Base-by-base conservation (phyloP, 2,888 invertebrate species). In the Lymantria monacha region DNA sequence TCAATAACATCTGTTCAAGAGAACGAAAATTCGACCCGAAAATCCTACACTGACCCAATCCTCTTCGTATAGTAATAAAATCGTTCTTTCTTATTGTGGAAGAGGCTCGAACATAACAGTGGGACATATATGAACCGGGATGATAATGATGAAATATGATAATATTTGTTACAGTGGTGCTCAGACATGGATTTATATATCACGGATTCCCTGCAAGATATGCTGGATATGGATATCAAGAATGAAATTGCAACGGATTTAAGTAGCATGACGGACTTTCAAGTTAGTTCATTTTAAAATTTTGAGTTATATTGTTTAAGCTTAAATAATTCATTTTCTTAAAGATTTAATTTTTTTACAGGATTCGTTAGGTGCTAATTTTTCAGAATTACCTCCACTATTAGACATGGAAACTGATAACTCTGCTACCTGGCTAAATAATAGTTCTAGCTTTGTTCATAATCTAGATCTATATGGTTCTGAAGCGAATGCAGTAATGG, bases 211-310 rank as follows among this genome's bases (percentile, higher is more conserved):
- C 93, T 97, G 73, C 96, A 97, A 82, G 97, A 97, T 76, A 96
- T 97, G 95, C 93, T 97, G 61, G 97, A 97, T 76, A 95, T 96
- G 82, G 97, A 97, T 78, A 96, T 97, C 58, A 96, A 96, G 78
- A 94, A 95, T 63, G 97, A 97, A 85, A 96, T 96, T 68, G 97
- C 96, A 58, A 95, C 95, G 49, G 94, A 96, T 52, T 93, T 96
- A 44, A 95, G 95, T 55, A 94, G 95, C 56, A 93, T 93, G 60
- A 94, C 94, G 72, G 94, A 94, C 71, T 93, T 95, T 74, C 90
- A 93, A 51, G 92, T 92, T 61, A 81, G 85, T 85, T 9, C 13
- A 3, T 15, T 22, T 41, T 9, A 33, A 33, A 33, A 33, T 33
- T 9, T 33, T 22, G 22, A 22, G 22, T 22, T 22, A 22, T 36